Evolutionary conservation across 2,888 invertebrate species (phyloP).

Genomic region (Lumbricus terrestris): DNA sequence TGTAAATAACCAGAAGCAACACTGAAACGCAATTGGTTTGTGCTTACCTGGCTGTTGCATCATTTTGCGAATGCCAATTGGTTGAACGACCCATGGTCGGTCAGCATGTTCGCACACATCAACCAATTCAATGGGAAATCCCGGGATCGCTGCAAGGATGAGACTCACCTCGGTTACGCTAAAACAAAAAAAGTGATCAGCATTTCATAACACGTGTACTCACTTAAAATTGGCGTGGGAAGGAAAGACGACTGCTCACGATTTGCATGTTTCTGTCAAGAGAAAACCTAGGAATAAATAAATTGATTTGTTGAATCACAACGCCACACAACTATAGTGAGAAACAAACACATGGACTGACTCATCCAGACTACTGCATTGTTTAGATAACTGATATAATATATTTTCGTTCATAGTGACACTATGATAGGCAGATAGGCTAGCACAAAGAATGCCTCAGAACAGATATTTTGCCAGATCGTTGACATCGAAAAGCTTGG

Average conservation of each 20-base stretch:
- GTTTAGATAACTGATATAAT: too few relatives aligned
- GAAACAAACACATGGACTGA: neutral
- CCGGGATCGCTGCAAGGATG: neutral
- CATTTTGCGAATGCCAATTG: neutral
- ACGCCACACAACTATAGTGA: too few relatives aligned
- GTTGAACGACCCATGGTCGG: neutral
- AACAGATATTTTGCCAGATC: too few relatives aligned
- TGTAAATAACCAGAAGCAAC: neutral
- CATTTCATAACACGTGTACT: neutral
- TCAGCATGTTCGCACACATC: neutral
- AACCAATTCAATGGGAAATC: neutral
- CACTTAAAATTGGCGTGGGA: neutral
- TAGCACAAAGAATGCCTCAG: too few relatives aligned
- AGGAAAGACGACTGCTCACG: neutral
- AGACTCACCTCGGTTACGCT: neutral
- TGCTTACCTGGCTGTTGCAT: neutral
- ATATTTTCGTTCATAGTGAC: too few relatives aligned
- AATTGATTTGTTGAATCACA: too few relatives aligned
- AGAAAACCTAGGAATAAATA: neutral
- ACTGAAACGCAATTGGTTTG: neutral
- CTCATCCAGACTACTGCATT: too few relatives aligned
- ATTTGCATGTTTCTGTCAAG: neutral
- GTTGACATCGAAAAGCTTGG: too few relatives aligned
- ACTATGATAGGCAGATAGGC: too few relatives aligned
- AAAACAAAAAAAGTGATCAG: neutral